A percentile compares a stretch with the other conserved stretches of the same genome.
Evolutionary conservation across 2,113 vertebrate species (phyloP).

Genomic region (Larimichthys polyactis): DNA sequence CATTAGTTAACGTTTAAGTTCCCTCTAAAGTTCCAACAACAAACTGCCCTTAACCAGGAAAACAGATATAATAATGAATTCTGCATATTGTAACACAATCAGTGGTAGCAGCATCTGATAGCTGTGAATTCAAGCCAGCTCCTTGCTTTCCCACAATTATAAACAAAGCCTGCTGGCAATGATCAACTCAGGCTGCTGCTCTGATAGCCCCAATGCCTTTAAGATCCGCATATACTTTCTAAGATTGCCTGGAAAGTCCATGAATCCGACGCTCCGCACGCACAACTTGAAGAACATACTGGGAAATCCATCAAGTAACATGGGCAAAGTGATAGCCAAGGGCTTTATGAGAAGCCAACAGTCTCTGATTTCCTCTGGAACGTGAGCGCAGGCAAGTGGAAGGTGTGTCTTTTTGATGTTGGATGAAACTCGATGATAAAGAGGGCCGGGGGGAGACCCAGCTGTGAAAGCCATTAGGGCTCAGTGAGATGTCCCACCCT

Average conservation of each 20-base stretch:
- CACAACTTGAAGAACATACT: slow-evolving; percentile 36
- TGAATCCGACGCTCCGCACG: neutral
- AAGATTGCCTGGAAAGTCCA: slow-evolving; percentile 38
- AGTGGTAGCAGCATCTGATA: slow-evolving; percentile 34
- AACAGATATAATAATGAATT: neutral
- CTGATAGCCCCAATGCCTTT: slow-evolving; percentile 46
- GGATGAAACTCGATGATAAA: slow-evolving; percentile 74
- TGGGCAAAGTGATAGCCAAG: slow-evolving; percentile 54
- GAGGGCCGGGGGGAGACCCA: slow-evolving; percentile 56
- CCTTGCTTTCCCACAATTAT: slow-evolving; percentile 14
- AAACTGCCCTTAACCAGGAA: neutral
- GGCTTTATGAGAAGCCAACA: slow-evolving; percentile 54
- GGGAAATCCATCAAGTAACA: slow-evolving; percentile 55
- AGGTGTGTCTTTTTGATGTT: slow-evolving; percentile 79
- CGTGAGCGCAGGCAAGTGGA: slow-evolving; percentile 55
- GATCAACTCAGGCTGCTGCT: slow-evolving; percentile 12
- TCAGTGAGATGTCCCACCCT: slow-evolving; percentile 68
- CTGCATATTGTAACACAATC: slow-evolving; percentile 19
- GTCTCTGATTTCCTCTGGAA: slow-evolving; percentile 50
- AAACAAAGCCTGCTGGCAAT: slow-evolving; percentile 28
- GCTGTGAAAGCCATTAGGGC: slow-evolving; percentile 78
- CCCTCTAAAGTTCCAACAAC: slow-evolving; percentile 2
- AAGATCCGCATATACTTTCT: slow-evolving; percentile 25
- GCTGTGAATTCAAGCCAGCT: slow-evolving; percentile 9
- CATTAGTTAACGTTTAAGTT: neutral